These are phyloP conservation scores for Botia kubotai DNA, from an alignment of 2,797 vertebrate species.

Conservation along the genomic window DNA sequence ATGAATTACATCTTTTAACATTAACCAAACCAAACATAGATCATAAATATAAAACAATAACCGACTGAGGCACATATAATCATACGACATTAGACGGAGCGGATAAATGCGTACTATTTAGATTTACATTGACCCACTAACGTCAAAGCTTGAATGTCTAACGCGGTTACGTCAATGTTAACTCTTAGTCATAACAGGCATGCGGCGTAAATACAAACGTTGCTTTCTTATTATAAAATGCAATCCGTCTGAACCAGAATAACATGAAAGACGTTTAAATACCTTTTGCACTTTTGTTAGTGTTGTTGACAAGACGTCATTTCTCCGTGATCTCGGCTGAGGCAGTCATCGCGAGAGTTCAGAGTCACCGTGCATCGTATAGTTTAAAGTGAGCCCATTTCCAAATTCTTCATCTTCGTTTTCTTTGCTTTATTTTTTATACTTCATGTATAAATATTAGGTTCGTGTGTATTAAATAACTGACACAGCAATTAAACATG, in stretches of 20 bases:
- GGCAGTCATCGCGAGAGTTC: conserved; percentile 73
- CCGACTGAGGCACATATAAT: neutral
- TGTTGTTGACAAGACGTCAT: conserved; percentile 76
- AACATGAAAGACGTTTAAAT: conserved; percentile 17
- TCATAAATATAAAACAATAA: neutral
- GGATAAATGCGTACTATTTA: neutral
- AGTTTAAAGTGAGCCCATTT: conserved; percentile 36
- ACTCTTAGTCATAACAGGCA: neutral
- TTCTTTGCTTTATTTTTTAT: neutral
- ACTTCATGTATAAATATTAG: neutral
- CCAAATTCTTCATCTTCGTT: neutral
- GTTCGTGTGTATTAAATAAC: too few species aligned
- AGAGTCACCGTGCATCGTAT: conserved; percentile 38
- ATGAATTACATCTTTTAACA: neutral
- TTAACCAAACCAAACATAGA: neutral
- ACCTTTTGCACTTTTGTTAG: conserved; percentile 54
- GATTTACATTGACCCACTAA: neutral
- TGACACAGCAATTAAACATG: too few species aligned
- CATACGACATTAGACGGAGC: neutral
- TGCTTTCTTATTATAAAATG: neutral
- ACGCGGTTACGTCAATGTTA: neutral
- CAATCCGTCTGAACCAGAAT: neutral
- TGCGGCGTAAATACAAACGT: neutral
- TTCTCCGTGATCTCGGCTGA: conserved; percentile 61
- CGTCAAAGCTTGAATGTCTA: neutral